A percentile compares a stretch with the other conserved stretches of the same genome.
Evolutionary conservation across 2,888 invertebrate genomes (phyloP).

Genomic region (Erannis defoliaria): DNA sequence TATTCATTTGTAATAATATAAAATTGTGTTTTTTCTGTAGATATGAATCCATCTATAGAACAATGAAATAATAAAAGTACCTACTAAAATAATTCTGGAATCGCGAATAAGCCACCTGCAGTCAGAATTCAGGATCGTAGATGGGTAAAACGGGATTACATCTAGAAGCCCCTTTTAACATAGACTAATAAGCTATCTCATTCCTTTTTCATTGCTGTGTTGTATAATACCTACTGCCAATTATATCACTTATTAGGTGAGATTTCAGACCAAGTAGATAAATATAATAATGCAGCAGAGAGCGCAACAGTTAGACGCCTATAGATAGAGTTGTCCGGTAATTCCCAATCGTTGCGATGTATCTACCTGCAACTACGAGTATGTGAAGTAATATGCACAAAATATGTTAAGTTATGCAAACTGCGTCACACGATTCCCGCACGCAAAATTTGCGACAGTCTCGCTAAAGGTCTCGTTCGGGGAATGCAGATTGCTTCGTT

Average conservation of each 20-base stretch:
- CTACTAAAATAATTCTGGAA: no score
- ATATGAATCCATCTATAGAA: no score
- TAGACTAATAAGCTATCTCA: no score
- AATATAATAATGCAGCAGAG: background rate
- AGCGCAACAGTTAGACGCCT: background rate
- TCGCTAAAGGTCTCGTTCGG: conserved; percentile 46
- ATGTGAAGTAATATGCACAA: conserved; percentile 62
- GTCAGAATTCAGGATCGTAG: background rate
- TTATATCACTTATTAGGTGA: no score
- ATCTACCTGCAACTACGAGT: conserved; percentile 68
- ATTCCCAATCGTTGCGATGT: conserved; percentile 45
- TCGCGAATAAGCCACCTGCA: no score
- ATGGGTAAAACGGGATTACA: no score
- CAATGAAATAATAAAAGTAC: no score
- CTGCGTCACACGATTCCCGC: conserved; percentile 59
- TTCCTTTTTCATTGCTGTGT: no score
- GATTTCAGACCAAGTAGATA: background rate
- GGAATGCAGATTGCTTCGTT: conserved; percentile 72
- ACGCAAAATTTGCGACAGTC: conserved; percentile 69
- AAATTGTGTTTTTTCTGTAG: no score
- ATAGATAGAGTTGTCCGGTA: conserved; percentile 19
- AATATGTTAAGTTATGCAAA: conserved; percentile 77
- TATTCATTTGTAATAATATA: no score
- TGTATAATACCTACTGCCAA: no score
- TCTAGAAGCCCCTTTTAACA: no score